Percentiles rank a stretch among this genome's conserved stretches.
Conservation (phyloP, 2,888 invertebrate genomes). For the Chesias legatella region DNA sequence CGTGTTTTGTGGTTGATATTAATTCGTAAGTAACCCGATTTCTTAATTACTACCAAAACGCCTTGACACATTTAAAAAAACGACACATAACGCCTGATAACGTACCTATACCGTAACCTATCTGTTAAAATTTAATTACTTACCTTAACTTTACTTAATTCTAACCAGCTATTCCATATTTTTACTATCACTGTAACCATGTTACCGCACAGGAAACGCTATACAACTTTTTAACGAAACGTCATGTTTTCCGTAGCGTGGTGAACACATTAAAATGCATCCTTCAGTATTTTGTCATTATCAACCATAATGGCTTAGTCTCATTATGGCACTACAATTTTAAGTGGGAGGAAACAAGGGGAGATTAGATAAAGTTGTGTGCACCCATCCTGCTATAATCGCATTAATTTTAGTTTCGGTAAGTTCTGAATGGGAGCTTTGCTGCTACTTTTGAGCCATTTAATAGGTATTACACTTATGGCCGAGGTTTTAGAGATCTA, state of each 20-base stretch:
- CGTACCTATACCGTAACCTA: no score
- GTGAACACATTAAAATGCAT: slow-evolving; percentile 23
- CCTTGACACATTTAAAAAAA: no score
- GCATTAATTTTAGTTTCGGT: slow-evolving; percentile 41
- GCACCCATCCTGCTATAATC: slow-evolving; percentile 41
- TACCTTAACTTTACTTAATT: no score
- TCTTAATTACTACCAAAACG: no score
- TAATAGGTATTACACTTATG: no score
- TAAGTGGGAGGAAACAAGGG: slow-evolving; percentile 54
- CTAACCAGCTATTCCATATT: no score
- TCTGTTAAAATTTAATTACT: no score
- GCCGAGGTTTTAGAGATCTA: no score
- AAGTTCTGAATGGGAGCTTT: not conserved
- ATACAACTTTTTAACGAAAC: not conserved
- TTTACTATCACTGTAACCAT: not conserved
- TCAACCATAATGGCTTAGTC: slow-evolving; percentile 43
- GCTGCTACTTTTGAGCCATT: no score
- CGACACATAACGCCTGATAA: no score
- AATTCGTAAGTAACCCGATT: no score
- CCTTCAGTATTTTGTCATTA: slow-evolving; percentile 39
- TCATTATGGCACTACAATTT: slow-evolving; percentile 41
- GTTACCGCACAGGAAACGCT: slow-evolving; percentile 1
- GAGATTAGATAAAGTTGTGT: slow-evolving; percentile 54
- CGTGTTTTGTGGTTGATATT: no score
- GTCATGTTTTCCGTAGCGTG: slow-evolving; percentile 1